These are phyloP conservation scores for Cebus imitator DNA, from an alignment of 2,113 vertebrate species.

Conservation along the genomic window DNA sequence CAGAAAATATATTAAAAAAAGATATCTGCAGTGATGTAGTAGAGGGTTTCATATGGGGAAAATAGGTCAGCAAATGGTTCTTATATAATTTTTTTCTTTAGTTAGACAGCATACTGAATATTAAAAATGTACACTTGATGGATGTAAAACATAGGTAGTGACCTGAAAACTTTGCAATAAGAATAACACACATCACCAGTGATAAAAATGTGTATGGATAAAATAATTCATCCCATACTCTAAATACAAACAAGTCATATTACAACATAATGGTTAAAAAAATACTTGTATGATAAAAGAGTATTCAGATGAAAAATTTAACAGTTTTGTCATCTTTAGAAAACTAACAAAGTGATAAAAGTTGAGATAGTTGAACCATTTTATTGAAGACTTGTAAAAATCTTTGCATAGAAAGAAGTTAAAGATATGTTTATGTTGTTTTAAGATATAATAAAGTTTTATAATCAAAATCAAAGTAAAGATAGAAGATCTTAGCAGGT, in stretches of 20 bases:
- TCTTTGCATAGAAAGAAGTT: background rate
- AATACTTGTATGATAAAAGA: background rate
- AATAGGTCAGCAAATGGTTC: background rate
- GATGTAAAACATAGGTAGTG: background rate
- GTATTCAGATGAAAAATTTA: background rate
- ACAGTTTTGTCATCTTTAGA: constrained; percentile 10
- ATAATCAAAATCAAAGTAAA: background rate
- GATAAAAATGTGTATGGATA: background rate
- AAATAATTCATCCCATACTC: background rate
- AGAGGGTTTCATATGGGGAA: background rate
- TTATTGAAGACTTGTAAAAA: background rate
- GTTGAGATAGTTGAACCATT: background rate
- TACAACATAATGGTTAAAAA: constrained; percentile 17
- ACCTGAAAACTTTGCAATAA: constrained; percentile 16
- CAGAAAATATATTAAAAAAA: background rate
- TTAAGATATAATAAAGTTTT: background rate
- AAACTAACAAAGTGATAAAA: background rate
- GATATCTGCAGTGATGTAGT: background rate
- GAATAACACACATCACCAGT: background rate
- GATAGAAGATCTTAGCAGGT: background rate
- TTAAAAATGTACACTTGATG: background rate
- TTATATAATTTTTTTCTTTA: background rate
- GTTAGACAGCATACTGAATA: background rate
- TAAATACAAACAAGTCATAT: background rate
- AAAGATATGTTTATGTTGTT: background rate